Evolutionary conservation across 1,140 invertebrate species (phyloP).

Genomic region (Formica selysi): DNA sequence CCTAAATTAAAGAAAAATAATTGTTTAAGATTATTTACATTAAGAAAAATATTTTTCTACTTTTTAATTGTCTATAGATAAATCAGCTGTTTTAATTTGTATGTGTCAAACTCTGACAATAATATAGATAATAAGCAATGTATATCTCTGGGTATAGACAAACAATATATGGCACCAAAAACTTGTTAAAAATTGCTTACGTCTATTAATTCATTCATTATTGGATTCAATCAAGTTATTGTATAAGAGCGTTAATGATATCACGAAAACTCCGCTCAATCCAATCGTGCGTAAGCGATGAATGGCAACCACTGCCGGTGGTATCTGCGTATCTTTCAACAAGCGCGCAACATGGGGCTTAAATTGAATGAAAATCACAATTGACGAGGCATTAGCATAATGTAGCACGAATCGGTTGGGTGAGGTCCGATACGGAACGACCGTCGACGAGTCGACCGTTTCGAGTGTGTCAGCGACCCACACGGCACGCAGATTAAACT

Average conservation of each 20-base stretch:
- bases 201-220: not conserved
- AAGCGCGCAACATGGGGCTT: constrained; percentile 81
- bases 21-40: constrained; percentile 2
- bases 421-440: constrained; percentile 79
- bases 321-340: constrained; percentile 81
- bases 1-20: not conserved
- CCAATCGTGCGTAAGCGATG: constrained; percentile 37
- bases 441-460: constrained; percentile 58
- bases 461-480: constrained; percentile 68
- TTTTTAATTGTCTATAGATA: not conserved
- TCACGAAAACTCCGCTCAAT: constrained; percentile 23
- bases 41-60: not conserved
- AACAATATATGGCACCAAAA: not conserved
- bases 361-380: constrained; percentile 83
- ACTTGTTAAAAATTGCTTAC: not conserved
- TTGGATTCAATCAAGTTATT: constrained; percentile 10
- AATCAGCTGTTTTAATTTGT: not conserved
- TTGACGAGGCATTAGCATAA: constrained; percentile 82
- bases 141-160: not conserved
- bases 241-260: constrained; percentile 3
- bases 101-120: too few relatives aligned
- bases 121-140: not conserved
- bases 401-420: constrained; percentile 80
- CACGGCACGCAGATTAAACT: constrained; percentile 73
- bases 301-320: constrained; percentile 78